Conservation (phyloP, 2,888 invertebrate genomes). For the Leptopilina syphax region DNA sequence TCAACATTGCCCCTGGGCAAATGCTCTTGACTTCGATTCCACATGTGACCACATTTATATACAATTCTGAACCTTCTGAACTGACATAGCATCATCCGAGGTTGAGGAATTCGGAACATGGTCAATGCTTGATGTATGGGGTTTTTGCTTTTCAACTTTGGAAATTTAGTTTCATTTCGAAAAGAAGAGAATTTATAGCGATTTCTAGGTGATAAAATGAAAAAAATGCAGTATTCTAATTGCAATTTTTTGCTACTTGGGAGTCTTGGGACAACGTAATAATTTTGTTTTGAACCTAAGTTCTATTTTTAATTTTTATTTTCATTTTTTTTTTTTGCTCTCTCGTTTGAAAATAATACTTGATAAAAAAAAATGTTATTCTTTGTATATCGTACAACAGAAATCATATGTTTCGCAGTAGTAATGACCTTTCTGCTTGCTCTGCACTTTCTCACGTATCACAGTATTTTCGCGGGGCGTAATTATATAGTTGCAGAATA, state of each 20-base stretch:
- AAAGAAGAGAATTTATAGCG: too few species aligned
- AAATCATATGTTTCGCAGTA: conserved; percentile 28
- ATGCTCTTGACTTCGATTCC: conserved; percentile 36
- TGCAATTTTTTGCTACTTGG: too few species aligned
- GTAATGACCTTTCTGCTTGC: conserved; percentile 28
- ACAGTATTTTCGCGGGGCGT: neutral
- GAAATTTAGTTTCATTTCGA: neutral
- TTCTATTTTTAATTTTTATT: too few species aligned
- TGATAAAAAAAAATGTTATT: conserved; percentile 13
- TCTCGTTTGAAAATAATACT: neutral
- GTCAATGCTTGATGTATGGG: conserved; percentile 15
- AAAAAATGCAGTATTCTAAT: too few species aligned
- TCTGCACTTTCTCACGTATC: conserved; percentile 34
- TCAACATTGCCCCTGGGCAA: conserved; percentile 33
- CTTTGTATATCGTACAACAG: neutral
- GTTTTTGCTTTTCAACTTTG: neutral
- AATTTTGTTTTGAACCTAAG: too few species aligned
- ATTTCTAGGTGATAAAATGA: too few species aligned
- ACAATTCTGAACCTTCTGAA: neutral
- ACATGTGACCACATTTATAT: conserved; percentile 27
- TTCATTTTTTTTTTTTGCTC: too few species aligned
- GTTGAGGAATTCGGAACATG: conserved; percentile 32
- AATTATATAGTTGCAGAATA: conserved; percentile 16
- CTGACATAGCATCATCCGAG: conserved; percentile 4
- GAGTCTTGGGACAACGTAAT: too few species aligned